A percentile compares a stretch with the other conserved stretches of the same genome.
Conservation (phyloP, 2,888 invertebrate genomes). For the Trachelus stipa region DNA sequence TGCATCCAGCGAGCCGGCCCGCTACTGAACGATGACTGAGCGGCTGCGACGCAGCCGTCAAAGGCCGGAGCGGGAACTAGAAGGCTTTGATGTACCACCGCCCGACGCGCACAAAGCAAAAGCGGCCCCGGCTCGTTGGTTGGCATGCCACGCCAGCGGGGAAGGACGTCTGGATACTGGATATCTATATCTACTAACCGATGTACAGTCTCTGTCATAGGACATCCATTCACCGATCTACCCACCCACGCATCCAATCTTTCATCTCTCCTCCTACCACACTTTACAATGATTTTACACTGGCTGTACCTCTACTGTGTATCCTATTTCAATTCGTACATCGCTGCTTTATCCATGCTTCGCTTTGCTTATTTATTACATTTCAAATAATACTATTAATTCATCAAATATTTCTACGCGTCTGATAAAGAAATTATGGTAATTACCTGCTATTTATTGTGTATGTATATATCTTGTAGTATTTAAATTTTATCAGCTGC, state of each 20-base stretch:
- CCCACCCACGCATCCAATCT: neutral
- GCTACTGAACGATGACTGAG: conserved; percentile 66
- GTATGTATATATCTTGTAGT: no score
- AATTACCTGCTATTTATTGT: neutral
- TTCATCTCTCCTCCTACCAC: neutral
- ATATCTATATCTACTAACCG: conserved; percentile 12
- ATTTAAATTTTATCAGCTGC: no score
- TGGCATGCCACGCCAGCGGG: conserved; percentile 49
- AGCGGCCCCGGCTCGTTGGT: conserved; percentile 61
- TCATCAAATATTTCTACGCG: neutral
- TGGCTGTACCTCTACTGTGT: neutral
- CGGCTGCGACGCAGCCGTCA: conserved; percentile 63
- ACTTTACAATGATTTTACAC: neutral
- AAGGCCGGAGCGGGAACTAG: conserved; percentile 64
- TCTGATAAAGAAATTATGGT: neutral
- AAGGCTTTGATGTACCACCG: conserved; percentile 66
- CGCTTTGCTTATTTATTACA: neutral
- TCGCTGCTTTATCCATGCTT: neutral
- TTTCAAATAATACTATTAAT: neutral
- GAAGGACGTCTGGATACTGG: conserved; percentile 27
- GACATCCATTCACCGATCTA: neutral
- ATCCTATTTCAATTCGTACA: neutral
- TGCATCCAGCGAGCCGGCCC: conserved; percentile 37
- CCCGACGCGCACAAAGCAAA: conserved; percentile 65
- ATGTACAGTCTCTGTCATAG: neutral